These are phyloP conservation scores for Lasioglossum calceatum DNA, from an alignment of 2,888 invertebrate species.

Conservation along the genomic window DNA sequence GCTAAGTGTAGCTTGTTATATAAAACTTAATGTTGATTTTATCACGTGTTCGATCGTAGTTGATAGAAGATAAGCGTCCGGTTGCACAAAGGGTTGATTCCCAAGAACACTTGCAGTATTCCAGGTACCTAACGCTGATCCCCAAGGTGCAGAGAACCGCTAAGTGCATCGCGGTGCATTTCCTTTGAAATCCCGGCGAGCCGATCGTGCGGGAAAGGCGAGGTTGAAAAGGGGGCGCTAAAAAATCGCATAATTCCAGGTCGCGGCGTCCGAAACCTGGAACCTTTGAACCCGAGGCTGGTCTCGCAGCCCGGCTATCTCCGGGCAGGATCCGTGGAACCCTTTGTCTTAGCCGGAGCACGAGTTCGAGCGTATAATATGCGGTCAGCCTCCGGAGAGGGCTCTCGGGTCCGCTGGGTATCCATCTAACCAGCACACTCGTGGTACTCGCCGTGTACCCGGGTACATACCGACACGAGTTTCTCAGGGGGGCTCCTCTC, in stretches of 20 bases:
- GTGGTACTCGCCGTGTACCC: slow-evolving; percentile 39
- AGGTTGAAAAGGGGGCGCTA: not conserved
- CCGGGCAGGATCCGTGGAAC: slow-evolving; percentile 57
- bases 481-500: slow-evolving; percentile 73
- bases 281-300: slow-evolving; percentile 44
- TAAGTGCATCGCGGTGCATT: not conserved
- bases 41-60: too few relatives aligned
- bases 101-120: not conserved
- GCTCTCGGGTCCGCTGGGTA: slow-evolving; percentile 44
- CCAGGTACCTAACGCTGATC: not conserved
- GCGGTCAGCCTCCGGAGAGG: slow-evolving; percentile 60
- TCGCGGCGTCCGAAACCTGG: slow-evolving; percentile 28
- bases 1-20: too few relatives aligned
- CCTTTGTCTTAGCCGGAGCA: slow-evolving; percentile 75
- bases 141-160: not conserved
- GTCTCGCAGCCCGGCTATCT: slow-evolving; percentile 59
- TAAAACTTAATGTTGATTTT: too few relatives aligned
- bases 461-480: slow-evolving; percentile 65
- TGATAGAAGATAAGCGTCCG: too few relatives aligned
- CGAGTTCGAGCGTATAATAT: slow-evolving; percentile 74
- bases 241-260: slow-evolving; percentile 23
- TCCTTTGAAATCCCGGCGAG: not conserved
- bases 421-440: slow-evolving; percentile 61
- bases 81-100: too few relatives aligned
- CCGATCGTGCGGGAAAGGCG: not conserved